phyloP scores from a whole-genome alignment of 2,113 vertebrate species.

The Tinamus guttatus region DNA sequence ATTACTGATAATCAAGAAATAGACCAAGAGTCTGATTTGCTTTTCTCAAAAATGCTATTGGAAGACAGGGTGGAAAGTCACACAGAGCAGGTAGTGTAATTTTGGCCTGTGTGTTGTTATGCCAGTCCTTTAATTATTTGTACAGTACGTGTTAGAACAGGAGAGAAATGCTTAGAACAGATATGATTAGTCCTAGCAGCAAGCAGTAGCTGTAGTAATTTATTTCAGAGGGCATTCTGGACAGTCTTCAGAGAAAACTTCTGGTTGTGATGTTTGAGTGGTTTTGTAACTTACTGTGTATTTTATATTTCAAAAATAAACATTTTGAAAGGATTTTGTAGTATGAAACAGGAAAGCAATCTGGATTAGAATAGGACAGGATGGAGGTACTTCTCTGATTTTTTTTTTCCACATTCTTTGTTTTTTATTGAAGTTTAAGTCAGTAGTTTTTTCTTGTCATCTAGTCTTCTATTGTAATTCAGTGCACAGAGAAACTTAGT shows the following conservation, averaged over 20 bases:
- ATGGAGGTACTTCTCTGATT: background rate
- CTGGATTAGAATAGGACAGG: background rate
- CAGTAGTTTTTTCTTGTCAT: background rate
- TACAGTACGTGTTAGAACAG: background rate
- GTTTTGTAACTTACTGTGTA: background rate
- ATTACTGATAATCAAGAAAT: constrained; percentile 3
- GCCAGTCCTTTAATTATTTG: background rate
- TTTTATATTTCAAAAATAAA: background rate
- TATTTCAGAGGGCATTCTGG: background rate
- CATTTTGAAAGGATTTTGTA: background rate
- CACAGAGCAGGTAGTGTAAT: constrained; percentile 59
- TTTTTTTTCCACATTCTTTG: too few species aligned
- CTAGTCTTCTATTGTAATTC: background rate
- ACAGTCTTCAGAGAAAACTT: background rate
- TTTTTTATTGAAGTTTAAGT: background rate
- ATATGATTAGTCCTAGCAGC: background rate
- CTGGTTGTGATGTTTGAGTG: background rate
- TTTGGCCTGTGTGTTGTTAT: background rate
- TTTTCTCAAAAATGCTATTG: constrained; percentile 4
- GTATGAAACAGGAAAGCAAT: background rate
- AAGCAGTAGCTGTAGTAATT: background rate
- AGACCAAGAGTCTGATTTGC: constrained; percentile 8
- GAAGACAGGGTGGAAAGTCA: background rate
- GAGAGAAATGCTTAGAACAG: background rate
- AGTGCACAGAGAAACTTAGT: background rate